A percentile compares a stretch with the other conserved stretches of the same genome.
Conservation (phyloP, 2,888 invertebrate genomes). For the Caenorhabditis afra region DNA sequence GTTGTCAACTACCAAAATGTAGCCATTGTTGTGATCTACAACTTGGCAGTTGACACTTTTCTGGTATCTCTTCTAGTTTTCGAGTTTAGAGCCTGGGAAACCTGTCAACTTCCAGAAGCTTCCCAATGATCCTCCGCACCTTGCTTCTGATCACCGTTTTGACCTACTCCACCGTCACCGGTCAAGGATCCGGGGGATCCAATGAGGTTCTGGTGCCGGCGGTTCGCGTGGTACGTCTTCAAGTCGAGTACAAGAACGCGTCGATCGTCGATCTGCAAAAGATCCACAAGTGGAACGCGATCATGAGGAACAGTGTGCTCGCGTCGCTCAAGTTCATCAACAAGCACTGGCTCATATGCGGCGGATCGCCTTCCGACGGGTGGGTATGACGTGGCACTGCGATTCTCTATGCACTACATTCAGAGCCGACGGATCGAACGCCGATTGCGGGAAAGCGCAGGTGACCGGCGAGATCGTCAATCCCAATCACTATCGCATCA, state of each 20-base stretch:
- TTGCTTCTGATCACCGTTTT: too few species aligned
- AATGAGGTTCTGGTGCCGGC: constrained; percentile 67
- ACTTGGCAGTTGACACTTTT: too few species aligned
- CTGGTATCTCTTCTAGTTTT: too few species aligned
- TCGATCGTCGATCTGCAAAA: constrained; percentile 62
- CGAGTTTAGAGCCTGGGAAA: too few species aligned
- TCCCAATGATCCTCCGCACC: too few species aligned
- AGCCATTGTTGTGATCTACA: too few species aligned
- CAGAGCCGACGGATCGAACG: constrained; percentile 16
- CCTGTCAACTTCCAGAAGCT: too few species aligned
- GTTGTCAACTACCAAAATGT: too few species aligned
- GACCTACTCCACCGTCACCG: too few species aligned
- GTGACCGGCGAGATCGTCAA: constrained; percentile 77
- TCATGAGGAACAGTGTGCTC: constrained; percentile 69
- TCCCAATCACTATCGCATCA: constrained; percentile 74
- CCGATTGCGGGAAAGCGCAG: constrained; percentile 79
- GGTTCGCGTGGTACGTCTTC: constrained; percentile 72
- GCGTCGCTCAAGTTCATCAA: constrained; percentile 79
- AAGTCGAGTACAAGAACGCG: constrained; percentile 67
- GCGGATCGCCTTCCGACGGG: constrained; percentile 65
- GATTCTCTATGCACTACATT: constrained; percentile 23
- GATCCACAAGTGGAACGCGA: constrained; percentile 68
- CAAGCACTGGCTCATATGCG: constrained; percentile 78
- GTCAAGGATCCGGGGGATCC: constrained; percentile 2
- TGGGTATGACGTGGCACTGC: constrained; percentile 16